These are phyloP conservation scores for Melipona bicolor DNA, from an alignment of 2,888 invertebrate genomes.

Conservation along the genomic window DNA sequence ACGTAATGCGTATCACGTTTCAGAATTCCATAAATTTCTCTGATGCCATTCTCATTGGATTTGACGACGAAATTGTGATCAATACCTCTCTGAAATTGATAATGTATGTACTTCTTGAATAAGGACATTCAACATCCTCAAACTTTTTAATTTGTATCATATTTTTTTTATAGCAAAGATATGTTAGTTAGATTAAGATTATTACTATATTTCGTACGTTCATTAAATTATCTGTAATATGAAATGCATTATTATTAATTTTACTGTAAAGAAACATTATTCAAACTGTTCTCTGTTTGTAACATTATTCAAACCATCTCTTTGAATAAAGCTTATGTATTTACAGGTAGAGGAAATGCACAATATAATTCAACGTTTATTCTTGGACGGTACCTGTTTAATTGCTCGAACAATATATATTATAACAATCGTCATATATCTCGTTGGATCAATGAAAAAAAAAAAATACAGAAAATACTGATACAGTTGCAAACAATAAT, in stretches of 20 bases:
- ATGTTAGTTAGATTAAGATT: background rate
- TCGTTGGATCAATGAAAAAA: slow-evolving; percentile 78
- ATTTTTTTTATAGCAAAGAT: background rate
- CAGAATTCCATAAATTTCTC: background rate
- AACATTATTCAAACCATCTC: background rate
- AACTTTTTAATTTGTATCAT: no score
- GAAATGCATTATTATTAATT: slow-evolving; percentile 7
- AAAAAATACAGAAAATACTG: slow-evolving; percentile 82
- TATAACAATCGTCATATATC: slow-evolving; percentile 81
- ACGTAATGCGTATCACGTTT: background rate
- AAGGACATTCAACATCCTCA: no score
- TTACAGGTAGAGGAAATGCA: slow-evolving; percentile 47
- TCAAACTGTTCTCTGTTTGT: no score
- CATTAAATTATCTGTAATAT: slow-evolving; percentile 2
- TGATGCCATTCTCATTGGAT: slow-evolving; percentile 20
- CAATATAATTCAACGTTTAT: slow-evolving; percentile 80
- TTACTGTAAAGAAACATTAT: background rate
- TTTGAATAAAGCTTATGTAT: background rate
- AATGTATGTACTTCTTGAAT: no score
- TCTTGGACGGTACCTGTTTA: slow-evolving; percentile 83
- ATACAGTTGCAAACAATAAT: slow-evolving; percentile 76
- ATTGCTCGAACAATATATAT: slow-evolving; percentile 81
- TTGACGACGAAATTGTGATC: background rate
- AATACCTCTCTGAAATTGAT: background rate
- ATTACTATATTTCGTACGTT: slow-evolving; percentile 8